Evolutionary conservation across 1,140 invertebrate genomes (phyloP), one percentile per base, ranked within the genome.

Genomic region (Drosophila leontia): DNA sequence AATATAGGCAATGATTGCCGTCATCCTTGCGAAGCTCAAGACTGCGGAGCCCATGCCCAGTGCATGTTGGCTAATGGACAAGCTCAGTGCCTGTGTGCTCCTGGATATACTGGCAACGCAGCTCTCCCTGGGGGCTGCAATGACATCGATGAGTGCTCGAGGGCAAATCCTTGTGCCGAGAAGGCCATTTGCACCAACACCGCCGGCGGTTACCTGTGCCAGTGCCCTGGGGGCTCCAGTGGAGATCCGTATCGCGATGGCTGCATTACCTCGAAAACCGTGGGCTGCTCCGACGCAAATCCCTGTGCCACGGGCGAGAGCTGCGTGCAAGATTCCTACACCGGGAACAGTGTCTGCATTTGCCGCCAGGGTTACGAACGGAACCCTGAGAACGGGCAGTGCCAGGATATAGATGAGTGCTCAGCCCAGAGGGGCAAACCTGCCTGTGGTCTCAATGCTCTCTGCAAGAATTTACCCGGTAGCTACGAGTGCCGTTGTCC

Each of bases 401-500:
- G 97, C 93, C 94, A 96, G 87, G 98, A 99, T 93, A 94, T 98
- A 19, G 96, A 99, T 91, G 98, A 99, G 93, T 99, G 98, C 81
- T 94, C 95, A 1, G 95, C 96, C 82, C 93, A 95, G 0, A 93
- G 94, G 41, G 95, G 95, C 11, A 96, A 96, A 72, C 94, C 95
- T 1, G 95, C 96, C 4, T 98, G 97, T 93, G 97, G 97, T 1
- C 91, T 96, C 7, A 97, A 98, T 92, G 97, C 97, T 3, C 95
- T 98, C 47, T 98, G 98, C 91, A 98, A 97, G 93, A 99, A 99
- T 93, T 93, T 98, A 44, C 97, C 97, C 0, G 98, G 98, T n/a
- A 97, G 97, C 86, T 99, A 98, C 90, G 97, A 98, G 93, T 98
- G 97, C 85, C 96, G 97, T 81, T 99, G 98, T 90, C 97, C 97